Percentiles rank a stretch among this genome's conserved stretches.
Evolutionary conservation across 2,113 vertebrate species (phyloP).

Genomic region (Setophaga kirtlandii): DNA sequence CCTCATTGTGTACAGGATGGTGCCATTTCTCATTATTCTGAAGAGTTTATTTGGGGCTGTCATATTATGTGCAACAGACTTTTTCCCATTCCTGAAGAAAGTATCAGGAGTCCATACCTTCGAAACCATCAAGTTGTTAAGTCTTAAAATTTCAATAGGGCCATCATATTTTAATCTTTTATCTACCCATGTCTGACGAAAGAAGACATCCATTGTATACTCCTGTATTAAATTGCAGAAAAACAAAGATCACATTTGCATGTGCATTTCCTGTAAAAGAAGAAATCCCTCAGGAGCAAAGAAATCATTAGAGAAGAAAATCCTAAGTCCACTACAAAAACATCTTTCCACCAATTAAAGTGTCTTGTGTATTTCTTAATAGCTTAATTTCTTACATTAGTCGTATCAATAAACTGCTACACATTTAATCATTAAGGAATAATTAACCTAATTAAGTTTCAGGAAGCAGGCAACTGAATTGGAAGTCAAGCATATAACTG

Average conservation of each 20-base stretch:
- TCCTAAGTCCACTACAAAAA: conserved; percentile 17
- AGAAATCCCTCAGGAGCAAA: conserved; percentile 13
- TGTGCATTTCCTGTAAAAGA: background rate
- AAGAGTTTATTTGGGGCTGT: conserved; percentile 98
- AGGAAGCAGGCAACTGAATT: conserved; percentile 36
- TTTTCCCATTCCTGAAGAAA: conserved; percentile 98
- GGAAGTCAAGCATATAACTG: conserved; percentile 35
- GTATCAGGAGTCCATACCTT: conserved; percentile 99
- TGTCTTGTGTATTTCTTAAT: conserved; percentile 12
- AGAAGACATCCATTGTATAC: conserved; percentile 99
- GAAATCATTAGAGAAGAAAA: conserved; percentile 26
- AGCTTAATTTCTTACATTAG: conserved; percentile 46
- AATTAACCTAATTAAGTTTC: conserved; percentile 65
- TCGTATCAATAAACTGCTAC: conserved; percentile 53
- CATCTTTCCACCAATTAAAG: conserved; percentile 35
- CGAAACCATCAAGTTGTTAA: conserved; percentile 98
- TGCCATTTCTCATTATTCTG: conserved; percentile 98
- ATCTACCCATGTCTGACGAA: conserved; percentile 98
- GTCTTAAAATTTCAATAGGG: conserved; percentile 93
- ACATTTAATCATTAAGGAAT: conserved; percentile 46
- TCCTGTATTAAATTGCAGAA: conserved; percentile 79
- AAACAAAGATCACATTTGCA: conserved; percentile 23
- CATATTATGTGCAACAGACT: conserved; percentile 97
- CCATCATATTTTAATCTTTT: conserved; percentile 92
- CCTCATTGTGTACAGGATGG: conserved; percentile 99